Percentiles rank a stretch among this genome's conserved stretches.
Conservation (phyloP, 2,113 vertebrate genomes). For the Microcebus ravelobensis region DNA sequence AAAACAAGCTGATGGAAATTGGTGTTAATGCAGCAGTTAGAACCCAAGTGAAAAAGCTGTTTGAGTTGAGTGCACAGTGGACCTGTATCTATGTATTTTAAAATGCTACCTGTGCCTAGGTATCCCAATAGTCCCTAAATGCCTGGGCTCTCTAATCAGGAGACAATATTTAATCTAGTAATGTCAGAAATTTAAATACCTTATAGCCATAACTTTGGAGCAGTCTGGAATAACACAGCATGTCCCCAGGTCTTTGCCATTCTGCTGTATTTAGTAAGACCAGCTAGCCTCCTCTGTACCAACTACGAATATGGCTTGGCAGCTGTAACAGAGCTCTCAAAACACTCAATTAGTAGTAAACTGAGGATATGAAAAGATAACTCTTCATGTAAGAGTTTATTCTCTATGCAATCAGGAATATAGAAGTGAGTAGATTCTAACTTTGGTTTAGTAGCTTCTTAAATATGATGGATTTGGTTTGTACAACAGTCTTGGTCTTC, state of each 20-base stretch:
- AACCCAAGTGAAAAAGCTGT: background rate
- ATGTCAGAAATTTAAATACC: background rate
- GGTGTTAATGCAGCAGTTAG: background rate
- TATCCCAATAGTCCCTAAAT: background rate
- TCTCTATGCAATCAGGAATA: background rate
- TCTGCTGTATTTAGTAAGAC: background rate
- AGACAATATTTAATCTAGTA: background rate
- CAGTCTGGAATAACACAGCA: background rate
- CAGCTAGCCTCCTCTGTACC: background rate
- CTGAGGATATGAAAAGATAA: background rate
- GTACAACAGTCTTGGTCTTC: background rate
- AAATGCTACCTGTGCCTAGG: background rate
- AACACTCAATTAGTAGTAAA: background rate
- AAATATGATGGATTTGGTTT: background rate
- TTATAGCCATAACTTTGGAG: background rate
- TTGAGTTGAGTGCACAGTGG: background rate
- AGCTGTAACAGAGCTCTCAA: background rate
- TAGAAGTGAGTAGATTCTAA: background rate
- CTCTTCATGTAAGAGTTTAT: background rate
- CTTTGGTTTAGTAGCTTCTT: background rate
- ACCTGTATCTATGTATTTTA: background rate
- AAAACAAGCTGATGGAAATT: background rate
- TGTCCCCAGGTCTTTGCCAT: background rate
- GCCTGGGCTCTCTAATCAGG: fast-evolving
- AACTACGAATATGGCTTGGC: background rate